Evolutionary conservation across 2,888 invertebrate species (phyloP).

Genomic region (Synanthedon vespiformis): DNA sequence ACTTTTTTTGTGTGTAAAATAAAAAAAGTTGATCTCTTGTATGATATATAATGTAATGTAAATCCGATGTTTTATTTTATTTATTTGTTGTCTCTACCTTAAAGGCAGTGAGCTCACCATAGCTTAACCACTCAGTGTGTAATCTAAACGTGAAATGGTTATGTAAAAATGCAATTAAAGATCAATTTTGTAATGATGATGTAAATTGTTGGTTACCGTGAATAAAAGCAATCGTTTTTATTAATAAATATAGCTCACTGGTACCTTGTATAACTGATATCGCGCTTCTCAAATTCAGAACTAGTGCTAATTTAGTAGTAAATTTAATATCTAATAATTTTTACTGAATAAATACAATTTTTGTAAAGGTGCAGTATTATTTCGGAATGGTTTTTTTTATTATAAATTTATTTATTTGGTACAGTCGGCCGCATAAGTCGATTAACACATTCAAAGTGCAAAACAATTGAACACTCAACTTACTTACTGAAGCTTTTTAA

Average conservation of each 20-base stretch:
- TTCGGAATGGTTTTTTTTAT: neutral
- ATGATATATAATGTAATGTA: slow-evolving; percentile 52
- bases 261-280: slow-evolving; percentile 16
- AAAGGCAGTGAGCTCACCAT: neutral
- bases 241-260: slow-evolving; percentile 15
- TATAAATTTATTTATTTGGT: too few relatives aligned
- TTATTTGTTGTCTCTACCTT: slow-evolving; percentile 31
- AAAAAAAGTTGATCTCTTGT: slow-evolving; percentile 51
- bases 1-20: slow-evolving; percentile 12
- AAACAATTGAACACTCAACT: too few relatives aligned
- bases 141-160: neutral
- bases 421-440: too few relatives aligned
- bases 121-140: neutral
- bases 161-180: neutral
- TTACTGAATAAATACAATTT: slow-evolving; percentile 46
- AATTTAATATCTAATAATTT: slow-evolving; percentile 37
- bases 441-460: too few relatives aligned
- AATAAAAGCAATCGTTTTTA: slow-evolving; percentile 11
- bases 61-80: slow-evolving; percentile 38
- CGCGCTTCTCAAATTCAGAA: slow-evolving; percentile 22
- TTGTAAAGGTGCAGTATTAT: slow-evolving; percentile 26
- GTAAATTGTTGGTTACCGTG: slow-evolving; percentile 45
- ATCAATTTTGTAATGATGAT: slow-evolving; percentile 17
- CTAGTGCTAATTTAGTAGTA: slow-evolving; percentile 49
- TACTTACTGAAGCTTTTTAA: too few relatives aligned